Conservation (phyloP, 2,113 vertebrate species). For the Eulacestoma nigropectus region DNA sequence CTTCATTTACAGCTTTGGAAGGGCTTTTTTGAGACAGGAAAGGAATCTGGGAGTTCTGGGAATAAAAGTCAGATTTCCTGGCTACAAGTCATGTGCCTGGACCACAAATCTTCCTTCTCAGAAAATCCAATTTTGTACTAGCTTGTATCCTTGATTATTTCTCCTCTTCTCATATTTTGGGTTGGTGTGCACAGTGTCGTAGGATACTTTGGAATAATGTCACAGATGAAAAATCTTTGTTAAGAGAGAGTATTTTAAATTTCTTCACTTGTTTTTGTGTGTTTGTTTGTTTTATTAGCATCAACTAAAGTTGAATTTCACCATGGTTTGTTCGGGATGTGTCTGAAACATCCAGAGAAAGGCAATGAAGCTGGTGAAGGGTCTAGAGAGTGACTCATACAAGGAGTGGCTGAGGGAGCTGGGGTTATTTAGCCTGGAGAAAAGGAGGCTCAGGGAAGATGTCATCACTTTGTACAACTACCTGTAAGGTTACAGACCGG, state of each 20-base stretch:
- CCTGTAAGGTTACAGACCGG: neutral
- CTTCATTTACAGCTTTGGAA: neutral
- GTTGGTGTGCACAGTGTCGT: neutral
- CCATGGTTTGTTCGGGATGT: neutral
- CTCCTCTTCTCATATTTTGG: neutral
- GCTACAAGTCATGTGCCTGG: neutral
- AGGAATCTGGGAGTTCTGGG: neutral
- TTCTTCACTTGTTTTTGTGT: neutral
- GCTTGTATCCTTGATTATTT: neutral
- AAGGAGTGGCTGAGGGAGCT: neutral
- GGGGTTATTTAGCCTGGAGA: neutral
- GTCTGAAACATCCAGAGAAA: neutral
- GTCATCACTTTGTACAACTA: neutral
- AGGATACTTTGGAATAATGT: neutral
- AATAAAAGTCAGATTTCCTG: neutral
- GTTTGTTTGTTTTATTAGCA: neutral
- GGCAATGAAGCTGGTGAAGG: neutral
- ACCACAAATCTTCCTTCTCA: constrained; percentile 8
- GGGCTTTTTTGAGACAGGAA: neutral
- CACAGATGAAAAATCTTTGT: neutral
- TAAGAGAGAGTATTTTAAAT: neutral
- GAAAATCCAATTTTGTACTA: neutral
- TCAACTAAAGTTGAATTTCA: neutral
- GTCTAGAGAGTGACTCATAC: neutral
- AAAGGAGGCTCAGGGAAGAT: neutral